phyloP scores from a whole-genome alignment of 2,797 vertebrate genomes.

The Myotis findleyi region DNA sequence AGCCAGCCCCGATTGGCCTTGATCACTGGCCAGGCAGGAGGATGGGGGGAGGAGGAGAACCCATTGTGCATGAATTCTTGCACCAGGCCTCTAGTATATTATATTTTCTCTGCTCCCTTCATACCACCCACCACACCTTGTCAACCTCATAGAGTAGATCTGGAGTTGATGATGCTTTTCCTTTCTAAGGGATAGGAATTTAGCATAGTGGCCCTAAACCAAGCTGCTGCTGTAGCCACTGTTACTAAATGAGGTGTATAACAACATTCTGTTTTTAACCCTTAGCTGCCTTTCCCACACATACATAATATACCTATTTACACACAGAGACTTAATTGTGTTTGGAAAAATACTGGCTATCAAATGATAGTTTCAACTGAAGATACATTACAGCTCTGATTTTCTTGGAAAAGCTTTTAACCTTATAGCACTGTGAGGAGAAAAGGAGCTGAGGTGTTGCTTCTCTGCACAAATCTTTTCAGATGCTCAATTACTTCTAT shows the following conservation, averaged over 20 bases:
- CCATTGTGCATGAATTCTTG: no score
- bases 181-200: conserved; percentile 8
- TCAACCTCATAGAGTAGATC: not conserved
- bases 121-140: not conserved
- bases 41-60: no score
- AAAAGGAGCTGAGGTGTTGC: not conserved
- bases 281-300: not conserved
- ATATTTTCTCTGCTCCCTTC: conserved; percentile 10
- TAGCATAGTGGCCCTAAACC: not conserved
- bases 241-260: not conserved
- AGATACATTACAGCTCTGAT: conserved; percentile 8
- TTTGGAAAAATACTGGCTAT: conserved; percentile 27
- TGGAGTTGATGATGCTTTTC: not conserved
- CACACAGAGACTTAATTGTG: not conserved
- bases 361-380: not conserved
- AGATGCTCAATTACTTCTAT: not conserved
- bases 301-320: not conserved
- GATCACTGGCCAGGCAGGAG: no score
- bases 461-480: not conserved
- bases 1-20: no score
- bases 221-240: not conserved
- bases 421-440: not conserved
- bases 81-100: not conserved
- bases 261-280: not conserved
- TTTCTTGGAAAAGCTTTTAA: conserved; percentile 41